phyloP scores from a whole-genome alignment of 2,797 vertebrate species.

The Enteromius fasciolatus region DNA sequence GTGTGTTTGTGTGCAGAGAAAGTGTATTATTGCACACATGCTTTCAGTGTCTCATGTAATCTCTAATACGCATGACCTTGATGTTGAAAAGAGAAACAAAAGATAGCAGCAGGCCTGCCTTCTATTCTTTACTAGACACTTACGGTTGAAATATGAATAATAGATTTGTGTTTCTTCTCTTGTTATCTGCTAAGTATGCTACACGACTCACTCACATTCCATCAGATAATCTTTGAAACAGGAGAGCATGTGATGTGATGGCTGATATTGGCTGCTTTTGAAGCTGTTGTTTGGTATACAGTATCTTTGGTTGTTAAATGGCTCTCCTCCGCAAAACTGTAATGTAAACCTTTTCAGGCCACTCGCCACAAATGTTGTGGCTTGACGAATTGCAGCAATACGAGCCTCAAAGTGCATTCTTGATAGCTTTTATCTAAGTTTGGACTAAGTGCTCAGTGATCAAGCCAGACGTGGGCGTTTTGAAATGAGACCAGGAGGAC shows the following conservation, averaged over 20 bases:
- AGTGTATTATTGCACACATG: slow-evolving; percentile 14
- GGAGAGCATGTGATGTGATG: slow-evolving; percentile 61
- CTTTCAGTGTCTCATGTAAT: slow-evolving; percentile 35
- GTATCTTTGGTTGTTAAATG: slow-evolving; percentile 70
- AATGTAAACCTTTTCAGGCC: slow-evolving; percentile 71
- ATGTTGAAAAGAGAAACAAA: slow-evolving; percentile 45
- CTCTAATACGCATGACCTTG: slow-evolving; percentile 65
- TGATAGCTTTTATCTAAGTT: slow-evolving; percentile 73
- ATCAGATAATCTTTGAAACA: slow-evolving; percentile 67
- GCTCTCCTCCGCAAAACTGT: slow-evolving; percentile 63
- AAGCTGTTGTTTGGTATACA: slow-evolving; percentile 71
- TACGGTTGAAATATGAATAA: slow-evolving; percentile 61
- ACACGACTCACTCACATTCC: slow-evolving; percentile 59
- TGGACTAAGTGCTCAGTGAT: slow-evolving; percentile 68
- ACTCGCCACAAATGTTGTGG: slow-evolving; percentile 59
- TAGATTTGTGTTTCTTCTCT: slow-evolving; percentile 60
- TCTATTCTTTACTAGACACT: slow-evolving; percentile 31
- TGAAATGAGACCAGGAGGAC: slow-evolving; percentile 30
- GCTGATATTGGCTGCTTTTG: slow-evolving; percentile 54
- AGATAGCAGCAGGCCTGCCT: slow-evolving; percentile 34
- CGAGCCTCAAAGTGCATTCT: slow-evolving; percentile 69
- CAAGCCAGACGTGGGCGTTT: slow-evolving; percentile 65
- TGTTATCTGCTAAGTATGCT: slow-evolving; percentile 62
- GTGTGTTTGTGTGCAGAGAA: slow-evolving; percentile 20
- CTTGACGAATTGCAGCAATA: slow-evolving; percentile 73